Base-by-base conservation (phyloP, 2,888 invertebrate genomes). In the Tryphoninae sp. region DNA sequence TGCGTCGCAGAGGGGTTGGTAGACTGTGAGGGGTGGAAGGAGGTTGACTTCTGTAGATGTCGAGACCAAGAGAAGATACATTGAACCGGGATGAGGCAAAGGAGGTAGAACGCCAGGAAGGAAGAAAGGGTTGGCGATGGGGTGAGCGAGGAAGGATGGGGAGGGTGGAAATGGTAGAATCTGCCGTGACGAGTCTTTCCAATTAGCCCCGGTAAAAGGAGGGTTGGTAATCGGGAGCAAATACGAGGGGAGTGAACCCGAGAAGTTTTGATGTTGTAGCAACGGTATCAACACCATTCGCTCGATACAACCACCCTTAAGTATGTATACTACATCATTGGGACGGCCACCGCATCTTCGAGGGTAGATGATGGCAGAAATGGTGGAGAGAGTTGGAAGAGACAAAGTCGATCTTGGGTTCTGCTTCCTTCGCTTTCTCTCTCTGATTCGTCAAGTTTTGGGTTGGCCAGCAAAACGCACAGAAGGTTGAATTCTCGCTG, bases 131-230 rank as follows among this genome's bases (percentile, higher is more conserved):
- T 33, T 33, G 7, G 33, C 33, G 3, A 3, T 33, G 33, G 33
- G 33, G 51, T 16, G 53, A 62, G 22, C 13, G 45, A 42, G 11
- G 19, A 71, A 33, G 16, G 61, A 72, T 23, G 16, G 45, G 42
- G 49, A 2, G 26, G 23, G 42, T n/a, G 26, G 55, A 49, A 49
- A 19, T 23, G 26, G 53, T 49, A 22, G 69, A 83, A 83, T 83
- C 84, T 82, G 83, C 85, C 85, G 83, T 68, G 82, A 86, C 86
- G 84, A 87, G 87, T 86, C 84, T 86, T 87, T 88, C 84, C 86
- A 87, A 88, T 88, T 87, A 88, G 86, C 85, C 40, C 68, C 42
- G 59, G 62, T 49, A 40, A 73, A 68, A 77, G 77, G 83, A 33
- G 72, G 67, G 61, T 77, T 81, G 78, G 84, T 85, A 84, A 86